Evolutionary conservation across 2,113 vertebrate genomes (phyloP), one percentile per base, ranked within the genome.

Genomic region (Apistogramma diplotaenia): DNA sequence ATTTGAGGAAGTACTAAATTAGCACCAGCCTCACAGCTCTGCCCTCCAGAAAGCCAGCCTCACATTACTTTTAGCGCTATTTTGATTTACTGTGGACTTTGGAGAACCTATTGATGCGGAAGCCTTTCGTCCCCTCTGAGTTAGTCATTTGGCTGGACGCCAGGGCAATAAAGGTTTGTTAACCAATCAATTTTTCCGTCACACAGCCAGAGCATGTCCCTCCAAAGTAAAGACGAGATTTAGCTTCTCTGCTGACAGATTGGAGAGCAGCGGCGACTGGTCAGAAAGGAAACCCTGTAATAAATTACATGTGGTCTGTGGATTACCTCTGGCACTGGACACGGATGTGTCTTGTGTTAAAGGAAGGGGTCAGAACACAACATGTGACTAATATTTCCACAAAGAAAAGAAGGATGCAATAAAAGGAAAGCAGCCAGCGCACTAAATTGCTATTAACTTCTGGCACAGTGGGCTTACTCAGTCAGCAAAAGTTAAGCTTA

Each of bases 121-220:
- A 86, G 71, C 65, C 71, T 31, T 67, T 35, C 29, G 31, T 35
- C 25, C 62, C 18, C 65, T 78, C 65, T 3, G n/a, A 71, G 84
- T 51, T 15, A 74, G 78, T 72, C 57, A 83, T 90, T 76, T 86
- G 90, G 90, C 81, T 4, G 13, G 0, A n/a, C 1, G 33, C 88
- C 91, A 85, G 76, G 49, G 51, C 70, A 89, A 87, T 91, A 89
- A 89, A 91, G 78, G 85, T 87, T 90, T 91, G 90, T 90, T 91
- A 85, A 87, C 83, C 82, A 76, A 92, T 91, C 85, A 53, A 85
- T 91, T 90, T 87, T 89, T 85, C 83, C 53, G 6, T 87, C 84
- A 85, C 85, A 74, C 19, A 54, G 79, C 19, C 67, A 12, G 58
- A 77, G 74, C 53, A 31, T 76, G 57, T 74, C 76, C 43, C 59